Percentiles rank a stretch among this genome's conserved stretches.
phyloP scores from a whole-genome alignment of 2,888 invertebrate genomes.

The Acanthosepion pharaonis region DNA sequence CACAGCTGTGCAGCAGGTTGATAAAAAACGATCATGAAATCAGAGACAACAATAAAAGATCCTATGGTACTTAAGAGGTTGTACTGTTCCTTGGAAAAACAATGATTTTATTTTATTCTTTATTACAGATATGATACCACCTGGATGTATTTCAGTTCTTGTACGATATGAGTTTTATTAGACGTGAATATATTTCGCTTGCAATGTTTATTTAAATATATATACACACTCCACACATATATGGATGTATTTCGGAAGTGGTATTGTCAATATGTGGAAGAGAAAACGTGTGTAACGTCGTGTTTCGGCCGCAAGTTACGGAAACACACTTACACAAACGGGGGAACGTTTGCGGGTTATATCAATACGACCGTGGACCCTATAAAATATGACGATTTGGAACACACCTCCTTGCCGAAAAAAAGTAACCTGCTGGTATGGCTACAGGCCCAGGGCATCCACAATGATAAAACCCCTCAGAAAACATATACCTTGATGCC shows the following conservation, averaged over 20 bases:
- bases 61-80: neutral
- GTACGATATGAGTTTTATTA: neutral
- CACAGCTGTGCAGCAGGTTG: neutral
- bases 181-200: neutral
- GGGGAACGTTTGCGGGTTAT: neutral
- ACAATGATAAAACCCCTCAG: too few species aligned
- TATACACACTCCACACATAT: too few species aligned
- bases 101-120: neutral
- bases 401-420: too few species aligned
- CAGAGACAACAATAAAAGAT: neutral
- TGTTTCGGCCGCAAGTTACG: neutral
- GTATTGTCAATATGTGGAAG: neutral
- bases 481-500: too few species aligned
- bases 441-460: too few species aligned
- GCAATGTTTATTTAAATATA: neutral
- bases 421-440: too few species aligned
- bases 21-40: neutral
- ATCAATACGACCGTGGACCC: neutral
- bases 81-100: neutral
- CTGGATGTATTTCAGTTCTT: neutral
- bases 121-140: neutral
- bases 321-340: neutral
- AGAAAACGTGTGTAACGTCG: neutral
- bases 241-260: neutral
- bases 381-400: neutral